Percentiles rank a stretch among this genome's conserved stretches.
phyloP scores from a whole-genome alignment of 2,113 vertebrate genomes.

The Psammodynastes pulverulentus region DNA sequence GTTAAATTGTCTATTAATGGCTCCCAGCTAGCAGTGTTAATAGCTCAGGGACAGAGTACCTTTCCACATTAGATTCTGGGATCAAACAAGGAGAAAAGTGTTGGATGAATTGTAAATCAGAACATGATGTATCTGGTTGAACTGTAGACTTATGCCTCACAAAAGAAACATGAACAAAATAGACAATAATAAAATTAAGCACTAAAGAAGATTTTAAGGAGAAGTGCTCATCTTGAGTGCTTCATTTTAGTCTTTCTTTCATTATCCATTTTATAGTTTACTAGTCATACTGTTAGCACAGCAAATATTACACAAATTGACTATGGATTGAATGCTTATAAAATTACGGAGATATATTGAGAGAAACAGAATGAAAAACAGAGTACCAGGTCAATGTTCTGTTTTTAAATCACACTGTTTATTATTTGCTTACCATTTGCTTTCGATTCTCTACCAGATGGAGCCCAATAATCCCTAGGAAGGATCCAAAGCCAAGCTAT shows the following conservation, averaged over 20 bases:
- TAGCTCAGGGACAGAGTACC: not conserved
- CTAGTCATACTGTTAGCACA: not conserved
- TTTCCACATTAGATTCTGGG: not conserved
- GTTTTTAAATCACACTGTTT: not conserved
- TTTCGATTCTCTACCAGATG: slow-evolving; percentile 90
- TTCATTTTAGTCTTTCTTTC: not conserved
- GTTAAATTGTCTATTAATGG: not conserved
- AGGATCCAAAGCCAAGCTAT: slow-evolving; percentile 92
- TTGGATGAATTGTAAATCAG: not conserved
- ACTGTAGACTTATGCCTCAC: not conserved
- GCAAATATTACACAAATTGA: not conserved
- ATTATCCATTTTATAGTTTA: not conserved
- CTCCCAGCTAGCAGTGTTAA: not conserved
- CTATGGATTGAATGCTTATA: not conserved
- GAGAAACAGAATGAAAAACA: not conserved
- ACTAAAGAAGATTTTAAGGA: not conserved
- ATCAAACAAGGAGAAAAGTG: not conserved
- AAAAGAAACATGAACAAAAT: not conserved
- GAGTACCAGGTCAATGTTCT: not conserved
- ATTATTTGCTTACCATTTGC: slow-evolving; percentile 83
- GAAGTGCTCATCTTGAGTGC: not conserved
- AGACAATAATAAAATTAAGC: not conserved
- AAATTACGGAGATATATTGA: not conserved
- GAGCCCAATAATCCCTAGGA: slow-evolving; percentile 88
- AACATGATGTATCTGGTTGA: not conserved